These are phyloP conservation scores for Scelioninae gen. 2 DNA, from an alignment of 2,888 invertebrate species.

Conservation along the genomic window DNA sequence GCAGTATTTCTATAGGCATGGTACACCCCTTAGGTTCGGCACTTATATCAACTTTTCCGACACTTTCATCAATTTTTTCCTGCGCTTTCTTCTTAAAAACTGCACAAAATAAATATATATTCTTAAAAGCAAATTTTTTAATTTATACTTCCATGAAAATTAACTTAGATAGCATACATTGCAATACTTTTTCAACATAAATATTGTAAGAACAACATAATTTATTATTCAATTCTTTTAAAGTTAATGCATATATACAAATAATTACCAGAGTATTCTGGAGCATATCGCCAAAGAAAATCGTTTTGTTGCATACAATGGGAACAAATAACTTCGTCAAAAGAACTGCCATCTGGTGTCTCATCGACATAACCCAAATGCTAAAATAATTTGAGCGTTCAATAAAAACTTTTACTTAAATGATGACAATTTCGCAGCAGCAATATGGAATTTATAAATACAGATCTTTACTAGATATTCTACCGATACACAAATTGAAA, in stretches of 20 bases:
- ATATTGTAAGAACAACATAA: no score
- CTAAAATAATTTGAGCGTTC: constrained; percentile 66
- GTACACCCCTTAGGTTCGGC: constrained; percentile 63
- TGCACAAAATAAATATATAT: no score
- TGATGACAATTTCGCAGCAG: constrained; percentile 12
- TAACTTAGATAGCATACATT: no score
- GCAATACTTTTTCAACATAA: no score
- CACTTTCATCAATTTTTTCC: constrained; percentile 64
- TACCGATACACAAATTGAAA: no score
- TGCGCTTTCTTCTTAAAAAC: constrained; percentile 62
- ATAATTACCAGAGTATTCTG: constrained; percentile 69
- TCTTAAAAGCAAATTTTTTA: no score
- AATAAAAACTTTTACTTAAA: constrained; percentile 20
- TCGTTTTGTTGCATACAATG: constrained; percentile 85
- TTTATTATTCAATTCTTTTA: no score
- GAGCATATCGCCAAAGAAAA: constrained; percentile 85
- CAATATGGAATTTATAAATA: no score
- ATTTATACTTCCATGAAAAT: no score
- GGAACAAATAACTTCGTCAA: constrained; percentile 89
- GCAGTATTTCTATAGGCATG: constrained; percentile 63
- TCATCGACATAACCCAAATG: constrained; percentile 81
- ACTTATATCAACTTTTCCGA: constrained; percentile 50
- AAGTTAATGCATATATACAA: no score
- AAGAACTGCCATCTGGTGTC: constrained; percentile 78
- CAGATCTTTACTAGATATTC: no score